Base-by-base conservation (phyloP, 1,140 invertebrate species). In the Brachystomella parvula region DNA sequence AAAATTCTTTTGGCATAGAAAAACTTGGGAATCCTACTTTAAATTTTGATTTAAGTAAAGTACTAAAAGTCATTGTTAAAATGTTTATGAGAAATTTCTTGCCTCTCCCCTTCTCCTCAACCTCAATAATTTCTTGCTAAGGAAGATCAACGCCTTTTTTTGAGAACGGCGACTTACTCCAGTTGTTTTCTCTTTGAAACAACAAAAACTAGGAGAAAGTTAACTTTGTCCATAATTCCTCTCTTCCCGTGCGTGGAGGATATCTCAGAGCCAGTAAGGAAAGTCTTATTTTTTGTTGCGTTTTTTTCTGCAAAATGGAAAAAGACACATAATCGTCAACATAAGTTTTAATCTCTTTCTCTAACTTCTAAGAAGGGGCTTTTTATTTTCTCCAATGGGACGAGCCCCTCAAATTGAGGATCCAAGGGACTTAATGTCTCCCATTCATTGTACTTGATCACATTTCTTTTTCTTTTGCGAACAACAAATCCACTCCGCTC, bases 381-480 rank as follows among this genome's bases (percentile, higher is more conserved):
- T 26, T 6, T 53, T 53, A 15, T 53, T 53, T 53, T 3, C 6
- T 15, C 21, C 9, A 24, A 24, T 15, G 21, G 24, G n/a, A n/a
- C n/a, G 49, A 64, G 35, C 44, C 29, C 31, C 44, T 24, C 12
- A 49, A 33, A 47, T 47, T 57, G 47, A 24, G 26, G 31, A 66
- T 44, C 59, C 65, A 62, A 67, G 44, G 60, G 26, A 39, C 61
- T 62, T 69, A 69, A 69, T 68, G 67, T 33, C 6, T 65, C 60
- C 61, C 67, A 69, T 69, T 69, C 67, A 68, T 69, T 69, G 35
- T 56, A 56, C 64, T 69, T 64, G 60, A 65, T 69, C 62, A 56
- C 32, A 63, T 64, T 67, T 60, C 15, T 60, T 60, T n/a, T n/a
- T n/a, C n/a, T n/a, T n/a, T n/a, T n/a, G n/a, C n/a, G n/a, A n/a